Evolutionary conservation across 2,888 invertebrate species (phyloP).

Genomic region (Drosophila prostipennis): DNA sequence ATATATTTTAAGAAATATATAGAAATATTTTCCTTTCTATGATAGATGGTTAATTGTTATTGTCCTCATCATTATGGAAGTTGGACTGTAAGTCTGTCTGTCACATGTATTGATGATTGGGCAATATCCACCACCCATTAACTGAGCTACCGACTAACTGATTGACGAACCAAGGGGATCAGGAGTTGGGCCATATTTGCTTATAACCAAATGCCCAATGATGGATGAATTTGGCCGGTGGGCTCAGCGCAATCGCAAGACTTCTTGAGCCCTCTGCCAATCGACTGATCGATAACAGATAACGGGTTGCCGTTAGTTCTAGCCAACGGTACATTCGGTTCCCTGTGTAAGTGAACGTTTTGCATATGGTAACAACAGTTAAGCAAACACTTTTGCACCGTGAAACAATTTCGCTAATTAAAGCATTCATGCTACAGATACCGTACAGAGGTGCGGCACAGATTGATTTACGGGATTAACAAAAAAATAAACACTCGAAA

Average conservation of each 20-base stretch:
- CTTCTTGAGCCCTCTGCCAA: conserved; percentile 22
- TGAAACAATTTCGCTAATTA: conserved; percentile 65
- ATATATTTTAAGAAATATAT: no score
- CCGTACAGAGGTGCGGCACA: conserved; percentile 17
- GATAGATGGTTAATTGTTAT: no score
- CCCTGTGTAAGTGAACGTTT: conserved; percentile 16
- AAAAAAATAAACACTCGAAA: conserved; percentile 9
- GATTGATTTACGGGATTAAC: conserved; percentile 34
- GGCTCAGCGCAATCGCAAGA: conserved; percentile 18
- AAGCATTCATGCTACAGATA: conserved; percentile 44
- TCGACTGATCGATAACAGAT: conserved; percentile 47
- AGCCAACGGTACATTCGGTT: conserved; percentile 33
- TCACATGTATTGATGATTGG: conserved; percentile 26
- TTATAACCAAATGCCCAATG: conserved; percentile 36
- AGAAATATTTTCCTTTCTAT: no score
- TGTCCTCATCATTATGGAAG: no score
- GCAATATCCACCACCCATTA: not conserved
- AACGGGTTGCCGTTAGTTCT: conserved; percentile 14
- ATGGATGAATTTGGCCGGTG: conserved; percentile 27
- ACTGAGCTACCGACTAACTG: conserved; percentile 9
- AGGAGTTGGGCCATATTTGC: conserved; percentile 8
- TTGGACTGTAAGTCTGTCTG: conserved; percentile 13
- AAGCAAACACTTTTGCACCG: conserved; percentile 45
- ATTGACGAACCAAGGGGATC: conserved; percentile 26
- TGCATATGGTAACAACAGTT: conserved; percentile 41